Base-by-base conservation (phyloP, 2,888 invertebrate genomes). In the Heteromyza rotundicornis region DNA sequence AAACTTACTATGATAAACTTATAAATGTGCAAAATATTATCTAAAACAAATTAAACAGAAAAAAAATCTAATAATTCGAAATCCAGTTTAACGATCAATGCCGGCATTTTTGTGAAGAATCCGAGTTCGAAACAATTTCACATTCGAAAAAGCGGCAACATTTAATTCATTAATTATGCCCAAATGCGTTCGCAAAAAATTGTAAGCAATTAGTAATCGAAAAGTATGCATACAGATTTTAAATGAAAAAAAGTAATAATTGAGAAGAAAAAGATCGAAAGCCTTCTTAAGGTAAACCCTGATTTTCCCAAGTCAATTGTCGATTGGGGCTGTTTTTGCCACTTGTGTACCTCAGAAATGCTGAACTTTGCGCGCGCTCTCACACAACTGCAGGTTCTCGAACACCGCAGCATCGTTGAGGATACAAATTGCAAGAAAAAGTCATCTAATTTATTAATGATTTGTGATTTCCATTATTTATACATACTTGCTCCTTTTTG, bases 1-100 rank as follows among this genome's bases (percentile, higher is more conserved):
- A 69, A 71, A 70, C 63, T 68, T 65, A 68, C 67, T 66, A 68
- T 68, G 56, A 66, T 64, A 68, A 64, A 57, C 44, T 63, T 61
- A 40, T 64, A 66, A 64, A 67, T 57, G 53, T 58, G 62, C 49
- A 40, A 51, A 27, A 52, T 52, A 14, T 7, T 24, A 2, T 22
- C 20, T 17, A 16, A n/a, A n/a, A n/a, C n/a, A n/a, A n/a, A n/a
- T n/a, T n/a, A n/a, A n/a, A n/a, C n/a, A n/a, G n/a, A n/a, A n/a
- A n/a, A n/a, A n/a, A n/a, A n/a, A n/a, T n/a, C n/a, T n/a, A n/a
- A n/a, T n/a, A n/a, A n/a, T n/a, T n/a, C n/a, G n/a, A n/a, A n/a
- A n/a, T n/a, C n/a, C n/a, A n/a, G n/a, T n/a, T n/a, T n/a, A n/a
- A n/a, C n/a, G n/a, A n/a, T n/a, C n/a, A n/a, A n/a, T n/a, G n/a